A percentile compares a stretch with the other conserved stretches of the same genome.
These are phyloP conservation scores for Platycheirus rosarum DNA, from an alignment of 2,888 invertebrate species.

Conservation along the genomic window DNA sequence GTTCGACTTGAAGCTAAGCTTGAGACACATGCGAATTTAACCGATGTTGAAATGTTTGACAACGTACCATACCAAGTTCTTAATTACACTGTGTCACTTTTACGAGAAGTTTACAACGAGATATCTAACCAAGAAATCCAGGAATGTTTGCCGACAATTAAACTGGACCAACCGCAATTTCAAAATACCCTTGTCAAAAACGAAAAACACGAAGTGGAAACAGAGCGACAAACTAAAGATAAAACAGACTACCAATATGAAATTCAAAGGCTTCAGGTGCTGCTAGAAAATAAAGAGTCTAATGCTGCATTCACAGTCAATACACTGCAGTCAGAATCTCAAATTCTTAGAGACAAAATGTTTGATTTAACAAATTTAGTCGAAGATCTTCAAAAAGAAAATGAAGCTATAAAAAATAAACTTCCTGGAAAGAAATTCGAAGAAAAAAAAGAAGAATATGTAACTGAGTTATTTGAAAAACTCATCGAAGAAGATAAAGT, in stretches of 20 bases:
- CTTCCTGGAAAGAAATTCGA: conserved; percentile 46
- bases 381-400: conserved; percentile 75
- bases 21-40: conserved; percentile 56
- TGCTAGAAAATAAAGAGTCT: conserved; percentile 50
- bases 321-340: conserved; percentile 78
- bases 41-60: conserved; percentile 46
- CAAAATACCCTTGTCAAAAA: conserved; percentile 69
- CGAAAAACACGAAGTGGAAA: conserved; percentile 31
- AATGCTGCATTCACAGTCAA: too few species aligned
- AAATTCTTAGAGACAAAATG: conserved; percentile 77
- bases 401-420: conserved; percentile 75
- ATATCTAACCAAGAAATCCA: conserved; percentile 62
- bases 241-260: conserved; percentile 57
- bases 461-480: conserved; percentile 67
- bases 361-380: conserved; percentile 75
- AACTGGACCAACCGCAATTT: conserved; percentile 63
- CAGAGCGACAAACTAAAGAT: conserved; percentile 39
- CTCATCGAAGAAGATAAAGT: conserved; percentile 77
- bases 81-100: conserved; percentile 74
- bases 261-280: conserved; percentile 43
- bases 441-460: conserved; percentile 31
- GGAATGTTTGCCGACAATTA: not conserved
- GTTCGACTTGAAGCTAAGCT: conserved; percentile 75
- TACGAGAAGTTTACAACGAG: conserved; percentile 76
- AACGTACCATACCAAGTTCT: conserved; percentile 74